A percentile compares a stretch with the other conserved stretches of the same genome.
Evolutionary conservation across 2,888 invertebrate species (phyloP).

Genomic region (Glyphotaelius pellucidus): DNA sequence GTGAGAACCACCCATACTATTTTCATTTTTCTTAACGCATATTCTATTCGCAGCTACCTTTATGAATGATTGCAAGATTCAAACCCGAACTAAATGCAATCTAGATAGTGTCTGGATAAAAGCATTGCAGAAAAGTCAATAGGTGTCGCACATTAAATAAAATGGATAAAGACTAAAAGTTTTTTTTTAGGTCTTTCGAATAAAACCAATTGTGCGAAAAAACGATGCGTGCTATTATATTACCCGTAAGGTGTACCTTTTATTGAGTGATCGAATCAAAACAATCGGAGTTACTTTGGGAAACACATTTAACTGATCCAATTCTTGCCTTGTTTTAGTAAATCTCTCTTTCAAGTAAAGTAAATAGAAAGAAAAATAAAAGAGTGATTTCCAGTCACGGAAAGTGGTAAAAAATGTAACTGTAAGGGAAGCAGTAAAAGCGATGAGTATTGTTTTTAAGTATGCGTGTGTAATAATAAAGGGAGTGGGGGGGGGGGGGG

Average conservation of each 20-base stretch:
- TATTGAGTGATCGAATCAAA: not conserved
- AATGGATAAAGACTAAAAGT: too few relatives aligned
- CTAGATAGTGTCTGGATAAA: too few relatives aligned
- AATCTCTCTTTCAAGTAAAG: not conserved
- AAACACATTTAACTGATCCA: not conserved
- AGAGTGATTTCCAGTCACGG: slow-evolving; percentile 1
- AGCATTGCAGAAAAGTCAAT: too few relatives aligned
- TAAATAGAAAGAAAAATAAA: not conserved
- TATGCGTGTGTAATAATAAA: too few relatives aligned
- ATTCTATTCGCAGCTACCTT: too few relatives aligned
- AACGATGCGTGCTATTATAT: not conserved
- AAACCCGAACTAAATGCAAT: too few relatives aligned
- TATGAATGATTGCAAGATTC: too few relatives aligned
- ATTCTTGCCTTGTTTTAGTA: not conserved
- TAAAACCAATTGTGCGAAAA: not conserved
- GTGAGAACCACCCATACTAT: too few relatives aligned
- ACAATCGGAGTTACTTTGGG: not conserved
- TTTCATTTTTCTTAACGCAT: too few relatives aligned
- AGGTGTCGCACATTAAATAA: too few relatives aligned
- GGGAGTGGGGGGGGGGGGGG: too few relatives aligned
- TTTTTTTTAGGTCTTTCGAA: not conserved
- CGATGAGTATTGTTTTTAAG: too few relatives aligned
- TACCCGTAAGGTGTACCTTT: not conserved
- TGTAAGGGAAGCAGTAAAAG: not conserved
- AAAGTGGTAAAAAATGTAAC: not conserved